These are phyloP conservation scores for Sebastes jordani DNA, from an alignment of 2,797 vertebrate genomes.

Conservation along the genomic window DNA sequence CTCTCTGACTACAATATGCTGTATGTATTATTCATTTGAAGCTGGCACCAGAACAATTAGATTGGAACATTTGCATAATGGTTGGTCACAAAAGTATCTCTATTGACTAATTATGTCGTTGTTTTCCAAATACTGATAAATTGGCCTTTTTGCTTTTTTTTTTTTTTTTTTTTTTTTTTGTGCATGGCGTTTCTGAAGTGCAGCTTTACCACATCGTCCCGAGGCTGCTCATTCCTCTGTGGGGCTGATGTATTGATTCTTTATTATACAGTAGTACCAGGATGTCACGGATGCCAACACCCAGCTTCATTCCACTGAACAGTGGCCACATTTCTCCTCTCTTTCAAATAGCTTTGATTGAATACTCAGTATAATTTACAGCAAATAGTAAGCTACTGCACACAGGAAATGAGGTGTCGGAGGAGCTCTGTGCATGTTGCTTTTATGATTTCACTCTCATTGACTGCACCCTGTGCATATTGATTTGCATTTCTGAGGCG, in stretches of 20 bases:
- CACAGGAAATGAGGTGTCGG: conserved; percentile 34
- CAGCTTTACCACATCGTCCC: conserved; percentile 33
- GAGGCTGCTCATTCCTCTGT: conserved; percentile 38
- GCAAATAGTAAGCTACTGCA: conserved; percentile 44
- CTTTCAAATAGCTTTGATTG: conserved; percentile 68
- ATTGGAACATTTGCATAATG: conserved; percentile 76
- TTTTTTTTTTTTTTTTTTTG: conserved; percentile 47
- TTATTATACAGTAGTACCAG: conserved; percentile 37
- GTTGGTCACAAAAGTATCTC: conserved; percentile 70
- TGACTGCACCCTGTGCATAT: background rate
- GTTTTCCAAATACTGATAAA: conserved; percentile 66
- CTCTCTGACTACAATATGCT: conserved; percentile 49
- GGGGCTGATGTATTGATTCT: conserved; percentile 68
- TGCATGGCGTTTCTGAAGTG: conserved; percentile 33
- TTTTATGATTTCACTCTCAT: conserved; percentile 2
- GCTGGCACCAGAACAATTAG: conserved; percentile 67
- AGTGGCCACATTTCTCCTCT: conserved; percentile 44
- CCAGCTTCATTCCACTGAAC: conserved; percentile 58
- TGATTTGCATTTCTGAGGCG: conserved; percentile 8
- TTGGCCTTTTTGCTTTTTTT: conserved; percentile 35
- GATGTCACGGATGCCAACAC: conserved; percentile 53
- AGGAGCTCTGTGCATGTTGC: background rate
- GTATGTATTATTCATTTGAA: conserved; percentile 78
- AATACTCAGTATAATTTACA: conserved; percentile 61
- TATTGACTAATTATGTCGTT: conserved; percentile 70